Base-by-base conservation (phyloP, 2,113 vertebrate genomes). In the Pomatorhinus ruficollis region DNA sequence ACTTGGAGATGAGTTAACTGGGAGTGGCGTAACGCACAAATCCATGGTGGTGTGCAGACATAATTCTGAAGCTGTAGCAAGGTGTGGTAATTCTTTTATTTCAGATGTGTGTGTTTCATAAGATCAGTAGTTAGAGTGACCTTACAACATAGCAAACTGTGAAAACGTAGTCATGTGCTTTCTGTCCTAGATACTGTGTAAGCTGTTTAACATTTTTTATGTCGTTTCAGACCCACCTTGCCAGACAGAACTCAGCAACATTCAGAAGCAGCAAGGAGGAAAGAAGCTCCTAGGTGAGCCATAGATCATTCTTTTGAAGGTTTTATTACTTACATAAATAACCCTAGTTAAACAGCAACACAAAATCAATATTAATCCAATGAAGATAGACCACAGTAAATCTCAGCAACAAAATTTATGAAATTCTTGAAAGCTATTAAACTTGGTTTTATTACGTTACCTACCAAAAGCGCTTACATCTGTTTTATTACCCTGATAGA, bases 221-320 rank as follows among this genome's bases (percentile, higher is more conserved):
- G 83, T 95, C 78, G 0, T 98, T 98, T 75, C 97, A 99, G 99
- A 99, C 65, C 98, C 99, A 61, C 99, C 99, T 82, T 99, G 99
- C 97, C 99, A 99, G 97, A 98, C 98, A 70, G 99, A 99, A 90
- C 98, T 99, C 88, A 98, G 97, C 96, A 98, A 97, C 83, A 98
- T 99, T 97, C 99, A 98, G 97, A 99, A 98, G 95, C 98, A 98
- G 94, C 99, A 98, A 95, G 97, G 97, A 49, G 97, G 98, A 85
- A 99, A 99, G 98, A 99, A 99, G 91, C 97, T 99, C 75, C 97
- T 99, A 50, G 99, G 99, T 99, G 94, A 98, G 99, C 97, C 88
- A 87, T 95, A 83, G 83, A 93, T 98, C 93, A 97, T 95, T 91
- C 81, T 92, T 96, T 80, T 90, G 94, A 97, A 91, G 31, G 45